Evolutionary conservation across 2,797 vertebrate species (phyloP).

Genomic region (Anableps anableps): DNA sequence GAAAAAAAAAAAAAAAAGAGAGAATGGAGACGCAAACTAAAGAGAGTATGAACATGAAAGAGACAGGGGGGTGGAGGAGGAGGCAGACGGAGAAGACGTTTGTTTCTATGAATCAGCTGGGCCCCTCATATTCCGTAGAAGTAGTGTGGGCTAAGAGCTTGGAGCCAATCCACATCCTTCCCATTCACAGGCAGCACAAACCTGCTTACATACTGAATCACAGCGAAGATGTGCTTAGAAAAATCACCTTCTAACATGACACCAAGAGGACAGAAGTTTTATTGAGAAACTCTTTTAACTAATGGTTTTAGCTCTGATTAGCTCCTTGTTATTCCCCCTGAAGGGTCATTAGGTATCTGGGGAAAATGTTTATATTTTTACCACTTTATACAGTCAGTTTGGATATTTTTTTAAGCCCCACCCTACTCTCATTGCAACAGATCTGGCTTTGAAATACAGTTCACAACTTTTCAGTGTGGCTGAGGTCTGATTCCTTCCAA

Average conservation of each 20-base stretch:
- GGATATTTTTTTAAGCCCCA: no score
- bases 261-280: background rate
- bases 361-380: no score
- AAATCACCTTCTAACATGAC: conserved; percentile 9
- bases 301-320: no score
- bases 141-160: conserved; percentile 64
- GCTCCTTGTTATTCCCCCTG: no score
- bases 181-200: conserved; percentile 61
- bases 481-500: no score
- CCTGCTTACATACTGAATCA: conserved; percentile 22
- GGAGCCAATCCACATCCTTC: conserved; percentile 62
- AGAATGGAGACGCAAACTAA: conserved; percentile 34
- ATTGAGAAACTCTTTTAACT: background rate
- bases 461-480: no score
- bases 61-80: conserved; percentile 39
- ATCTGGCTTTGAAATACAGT: no score
- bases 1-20: conserved; percentile 17
- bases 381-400: no score
- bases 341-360: no score
- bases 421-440: no score
- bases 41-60: conserved; percentile 38
- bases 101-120: conserved; percentile 57
- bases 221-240: conserved; percentile 20
- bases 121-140: conserved; percentile 46
- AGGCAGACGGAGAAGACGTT: conserved; percentile 57